phyloP scores from a whole-genome alignment of 2,888 invertebrate species.

The Apantesis nais region DNA sequence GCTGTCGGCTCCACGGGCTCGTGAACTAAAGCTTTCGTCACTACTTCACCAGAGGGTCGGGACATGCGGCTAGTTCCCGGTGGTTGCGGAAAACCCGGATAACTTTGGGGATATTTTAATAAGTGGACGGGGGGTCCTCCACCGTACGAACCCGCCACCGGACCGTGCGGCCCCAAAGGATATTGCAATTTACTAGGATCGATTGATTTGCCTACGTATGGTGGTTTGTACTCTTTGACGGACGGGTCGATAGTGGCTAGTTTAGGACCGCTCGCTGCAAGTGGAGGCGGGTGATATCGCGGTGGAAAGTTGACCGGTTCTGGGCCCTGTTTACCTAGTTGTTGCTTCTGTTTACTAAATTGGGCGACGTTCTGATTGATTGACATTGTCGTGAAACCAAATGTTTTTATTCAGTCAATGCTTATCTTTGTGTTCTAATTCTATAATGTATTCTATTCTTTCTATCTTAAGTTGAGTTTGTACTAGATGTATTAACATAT shows the following conservation, averaged over 20 bases:
- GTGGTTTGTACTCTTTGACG: slow-evolving; percentile 78
- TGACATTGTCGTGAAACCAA: slow-evolving; percentile 77
- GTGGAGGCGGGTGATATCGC: slow-evolving; percentile 92
- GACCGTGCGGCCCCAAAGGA: slow-evolving; percentile 63
- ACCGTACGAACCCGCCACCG: slow-evolving; percentile 65
- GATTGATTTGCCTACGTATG: slow-evolving; percentile 70
- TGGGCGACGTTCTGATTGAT: slow-evolving; percentile 81
- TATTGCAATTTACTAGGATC: slow-evolving; percentile 74
- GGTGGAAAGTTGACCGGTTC: slow-evolving; percentile 88
- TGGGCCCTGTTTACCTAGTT: slow-evolving; percentile 83
- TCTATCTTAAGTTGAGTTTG: no score
- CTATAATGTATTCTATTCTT: no score
- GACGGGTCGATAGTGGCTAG: slow-evolving; percentile 87
- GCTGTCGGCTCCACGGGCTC: slow-evolving; percentile 73
- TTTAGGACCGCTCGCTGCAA: slow-evolving; percentile 87
- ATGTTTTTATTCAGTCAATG: slow-evolving; percentile 63
- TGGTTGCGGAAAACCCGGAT: slow-evolving; percentile 75
- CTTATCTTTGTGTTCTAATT: slow-evolving; percentile 58
- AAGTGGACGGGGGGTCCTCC: slow-evolving; percentile 69
- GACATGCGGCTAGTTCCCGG: slow-evolving; percentile 71
- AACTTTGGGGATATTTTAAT: slow-evolving; percentile 73
- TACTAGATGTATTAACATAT: no score
- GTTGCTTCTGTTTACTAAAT: slow-evolving; percentile 81
- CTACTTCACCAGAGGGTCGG: slow-evolving; percentile 71
- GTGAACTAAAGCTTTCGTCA: slow-evolving; percentile 80